Evolutionary conservation across 1,140 invertebrate species (phyloP).

Genomic region (Diorhabda carinulata): DNA sequence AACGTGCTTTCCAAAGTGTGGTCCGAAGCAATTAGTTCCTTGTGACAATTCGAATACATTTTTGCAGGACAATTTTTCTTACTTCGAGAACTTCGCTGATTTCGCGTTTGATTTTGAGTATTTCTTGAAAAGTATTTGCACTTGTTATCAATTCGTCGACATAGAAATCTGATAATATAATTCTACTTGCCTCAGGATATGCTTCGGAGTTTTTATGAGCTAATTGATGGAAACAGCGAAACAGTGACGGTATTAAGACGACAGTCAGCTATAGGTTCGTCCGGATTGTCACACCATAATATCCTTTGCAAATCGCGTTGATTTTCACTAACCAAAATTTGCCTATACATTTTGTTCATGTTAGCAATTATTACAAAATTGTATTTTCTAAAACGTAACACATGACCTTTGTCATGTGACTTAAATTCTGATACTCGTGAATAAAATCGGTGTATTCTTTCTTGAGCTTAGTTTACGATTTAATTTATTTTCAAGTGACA

Average conservation of each 20-base stretch:
- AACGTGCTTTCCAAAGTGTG: too few relatives aligned
- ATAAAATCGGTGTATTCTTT: too few relatives aligned
- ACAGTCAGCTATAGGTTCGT: slow-evolving; percentile 11
- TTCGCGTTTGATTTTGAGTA: too few relatives aligned
- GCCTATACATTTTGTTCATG: slow-evolving; percentile 46
- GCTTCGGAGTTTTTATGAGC: slow-evolving; percentile 28
- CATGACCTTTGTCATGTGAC: too few relatives aligned
- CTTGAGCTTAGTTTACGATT: too few relatives aligned
- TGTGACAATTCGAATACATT: too few relatives aligned
- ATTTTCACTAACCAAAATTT: slow-evolving; percentile 32
- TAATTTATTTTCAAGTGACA: too few relatives aligned
- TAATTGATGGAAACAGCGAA: slow-evolving; percentile 38
- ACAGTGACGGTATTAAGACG: slow-evolving; percentile 33
- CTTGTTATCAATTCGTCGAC: slow-evolving; percentile 50
- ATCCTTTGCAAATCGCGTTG: slow-evolving; percentile 39
- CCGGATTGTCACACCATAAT: slow-evolving; percentile 26
- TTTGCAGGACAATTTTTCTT: too few relatives aligned
- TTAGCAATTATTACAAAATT: slow-evolving; percentile 43
- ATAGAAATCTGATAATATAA: slow-evolving; percentile 46
- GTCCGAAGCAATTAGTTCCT: too few relatives aligned
- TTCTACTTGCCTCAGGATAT: slow-evolving; percentile 32
- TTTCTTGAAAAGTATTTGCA: slow-evolving; percentile 28
- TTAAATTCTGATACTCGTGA: too few relatives aligned
- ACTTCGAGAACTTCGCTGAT: too few relatives aligned
- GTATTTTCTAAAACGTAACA: slow-evolving; percentile 46